Evolutionary conservation across 2,113 vertebrate genomes (phyloP).

Genomic region (Cyanoramphus novaezelandiae): DNA sequence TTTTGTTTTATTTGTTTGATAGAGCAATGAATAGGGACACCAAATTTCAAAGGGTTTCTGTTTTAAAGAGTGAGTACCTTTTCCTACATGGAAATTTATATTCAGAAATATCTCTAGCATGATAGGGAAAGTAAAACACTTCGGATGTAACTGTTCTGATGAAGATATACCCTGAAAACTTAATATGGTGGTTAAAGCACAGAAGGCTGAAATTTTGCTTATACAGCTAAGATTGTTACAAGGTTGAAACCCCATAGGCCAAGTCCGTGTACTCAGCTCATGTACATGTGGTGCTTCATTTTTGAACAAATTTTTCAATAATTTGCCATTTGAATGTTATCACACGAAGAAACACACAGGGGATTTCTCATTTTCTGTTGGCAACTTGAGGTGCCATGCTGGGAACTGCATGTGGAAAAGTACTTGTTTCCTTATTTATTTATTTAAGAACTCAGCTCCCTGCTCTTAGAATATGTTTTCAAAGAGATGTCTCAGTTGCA

Average conservation of each 20-base stretch:
- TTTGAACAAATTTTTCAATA: background rate
- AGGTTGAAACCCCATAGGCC: background rate
- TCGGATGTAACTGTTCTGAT: background rate
- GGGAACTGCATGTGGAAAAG: background rate
- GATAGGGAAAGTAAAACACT: background rate
- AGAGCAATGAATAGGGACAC: background rate
- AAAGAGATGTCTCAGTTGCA: background rate
- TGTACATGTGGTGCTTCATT: background rate
- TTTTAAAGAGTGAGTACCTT: background rate
- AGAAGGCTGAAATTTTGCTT: background rate
- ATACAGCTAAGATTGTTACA: background rate
- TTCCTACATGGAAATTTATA: background rate
- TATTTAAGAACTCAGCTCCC: background rate
- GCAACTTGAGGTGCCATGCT: background rate
- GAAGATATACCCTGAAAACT: background rate
- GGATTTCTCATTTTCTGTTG: background rate
- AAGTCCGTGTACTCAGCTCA: background rate
- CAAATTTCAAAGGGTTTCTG: background rate
- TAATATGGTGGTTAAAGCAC: background rate
- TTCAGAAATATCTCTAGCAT: background rate
- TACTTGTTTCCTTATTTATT: background rate
- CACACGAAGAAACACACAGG: background rate
- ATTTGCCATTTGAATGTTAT: background rate
- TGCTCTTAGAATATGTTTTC: background rate
- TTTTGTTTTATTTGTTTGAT: background rate